Evolutionary conservation across 2,113 vertebrate genomes (phyloP), one percentile per base, ranked within the genome.

Genomic region (Macquaria ambigua): DNA sequence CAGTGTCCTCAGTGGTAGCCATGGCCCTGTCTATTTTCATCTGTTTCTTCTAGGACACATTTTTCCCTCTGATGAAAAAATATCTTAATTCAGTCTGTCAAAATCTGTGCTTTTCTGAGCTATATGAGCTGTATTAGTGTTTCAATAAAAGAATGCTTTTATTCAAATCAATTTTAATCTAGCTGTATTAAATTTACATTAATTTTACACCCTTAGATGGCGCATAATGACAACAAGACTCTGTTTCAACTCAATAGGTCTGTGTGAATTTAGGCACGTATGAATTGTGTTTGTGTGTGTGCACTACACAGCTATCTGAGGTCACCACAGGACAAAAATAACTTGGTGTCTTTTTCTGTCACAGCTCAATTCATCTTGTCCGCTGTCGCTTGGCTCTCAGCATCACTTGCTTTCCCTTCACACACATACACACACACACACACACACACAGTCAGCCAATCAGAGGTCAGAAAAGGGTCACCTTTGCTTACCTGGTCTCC

Each of bases 401-500:
- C 53, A 52, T 59, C 39, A 20, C 41, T 69, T 56, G 39, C 23
- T 79, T 43, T 72, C 14, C 53, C 12, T 58, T 74, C 68, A 20
- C 62, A 78, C 64, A 81, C 39, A 39, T 1, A 73, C 25, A 43
- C 48, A 67, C 72, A 66, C 41, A 67, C 59, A 52, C 61, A 82
- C 83, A 74, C 56, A 89, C 62, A 85, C 77, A 89, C 72, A 91
- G 71, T 37, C 16, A 67, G 64, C 78, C 84, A 84, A 87, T 89
- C 82, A 86, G 78, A 87, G 87, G 74, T 88, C 80, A 77, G 84
- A 0, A 64, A 82, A 82, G 52, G 79, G 89, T 94, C 86, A 87
- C 86, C 86, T 92, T 92, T 87, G 90, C 95, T 90, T 96, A 98
- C 97, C 97, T 98, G 94, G 97, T 97, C 95, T 98, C 97, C 94